Base-by-base conservation (phyloP, 1,140 invertebrate species). In the Nylanderia fulva region DNA sequence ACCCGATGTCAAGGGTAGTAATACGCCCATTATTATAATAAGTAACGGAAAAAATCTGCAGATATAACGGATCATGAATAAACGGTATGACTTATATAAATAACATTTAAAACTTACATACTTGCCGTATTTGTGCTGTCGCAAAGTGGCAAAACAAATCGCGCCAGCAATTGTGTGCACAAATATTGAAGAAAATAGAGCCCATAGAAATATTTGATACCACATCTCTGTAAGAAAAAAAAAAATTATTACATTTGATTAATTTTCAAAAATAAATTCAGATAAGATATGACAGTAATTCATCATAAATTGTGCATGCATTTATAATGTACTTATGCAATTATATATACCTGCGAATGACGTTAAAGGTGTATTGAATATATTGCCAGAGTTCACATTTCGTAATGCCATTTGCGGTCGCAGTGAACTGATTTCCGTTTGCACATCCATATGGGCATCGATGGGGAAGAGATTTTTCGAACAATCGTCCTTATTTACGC, bases 151-250 rank as follows among this genome's bases (percentile, higher is more conserved):
- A 94, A 99, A 98, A 27, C 98, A 98, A 86, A 99, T 98, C 24
- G 97, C 93, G n/a, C 97, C 98, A 80, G 98, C 98, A 91, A 98
- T 97, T 24, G 97, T 96, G 94, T 99, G 98, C 64, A 99, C 98
- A 92, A 99, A 97, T 91, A 99, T 96, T 29, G 98, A 99, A 18
- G 98, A 99, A 93, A 98, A 98, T 89, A 99, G 95, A 21, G 98
- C 98, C 98, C 98, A 99, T 76, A 99, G 95, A 95, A 98, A 98
- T 90, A 99, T 97, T 91, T 98, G 97, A 94, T 99, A 99, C 98
- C 98, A 99, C 97, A 99, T 99, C 94, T 99, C 98, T 95, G 96
- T n/a, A n/a, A n/a, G n/a, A 94, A 95, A 97, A 96, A 74, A 42
- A 39, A 33, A 68, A 58, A 45, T 39, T 13, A 39, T 21, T 3